A percentile compares a stretch with the other conserved stretches of the same genome.
Conservation (phyloP, 2,797 vertebrate species). For the Rhinatrema bivittatum region DNA sequence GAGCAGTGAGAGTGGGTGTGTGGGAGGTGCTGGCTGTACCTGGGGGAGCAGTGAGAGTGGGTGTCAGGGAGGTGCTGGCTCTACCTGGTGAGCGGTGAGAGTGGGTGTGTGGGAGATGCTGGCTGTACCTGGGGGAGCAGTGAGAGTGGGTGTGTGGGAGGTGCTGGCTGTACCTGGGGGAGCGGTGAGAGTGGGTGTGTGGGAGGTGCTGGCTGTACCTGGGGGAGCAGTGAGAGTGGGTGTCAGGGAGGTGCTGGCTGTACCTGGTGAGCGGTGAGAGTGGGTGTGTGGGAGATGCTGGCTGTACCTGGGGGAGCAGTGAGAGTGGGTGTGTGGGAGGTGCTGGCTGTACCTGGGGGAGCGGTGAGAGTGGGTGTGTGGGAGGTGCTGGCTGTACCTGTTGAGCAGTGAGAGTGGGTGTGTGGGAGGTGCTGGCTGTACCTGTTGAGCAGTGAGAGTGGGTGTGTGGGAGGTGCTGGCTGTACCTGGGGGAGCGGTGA, state of each 20-base stretch:
- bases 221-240: neutral
- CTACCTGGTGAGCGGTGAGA: rapidly evolving
- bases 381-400: too few species aligned
- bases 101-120: neutral
- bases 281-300: neutral
- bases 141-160: too few species aligned
- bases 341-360: conserved; percentile 16
- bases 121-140: neutral
- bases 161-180: conserved; percentile 10
- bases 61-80: too few species aligned
- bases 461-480: neutral
- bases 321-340: too few species aligned
- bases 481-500: neutral
- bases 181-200: neutral
- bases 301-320: neutral
- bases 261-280: rapidly evolving
- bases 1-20: neutral
- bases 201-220: too few species aligned
- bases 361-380: too few species aligned
- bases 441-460: rapidly evolving
- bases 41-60: neutral
- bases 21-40: too few species aligned
- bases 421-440: too few species aligned
- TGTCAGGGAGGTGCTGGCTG: too few species aligned
- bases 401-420: neutral